These are phyloP conservation scores for Pseudachorutes palmiensis DNA, from an alignment of 1,140 invertebrate genomes.

Conservation along the genomic window DNA sequence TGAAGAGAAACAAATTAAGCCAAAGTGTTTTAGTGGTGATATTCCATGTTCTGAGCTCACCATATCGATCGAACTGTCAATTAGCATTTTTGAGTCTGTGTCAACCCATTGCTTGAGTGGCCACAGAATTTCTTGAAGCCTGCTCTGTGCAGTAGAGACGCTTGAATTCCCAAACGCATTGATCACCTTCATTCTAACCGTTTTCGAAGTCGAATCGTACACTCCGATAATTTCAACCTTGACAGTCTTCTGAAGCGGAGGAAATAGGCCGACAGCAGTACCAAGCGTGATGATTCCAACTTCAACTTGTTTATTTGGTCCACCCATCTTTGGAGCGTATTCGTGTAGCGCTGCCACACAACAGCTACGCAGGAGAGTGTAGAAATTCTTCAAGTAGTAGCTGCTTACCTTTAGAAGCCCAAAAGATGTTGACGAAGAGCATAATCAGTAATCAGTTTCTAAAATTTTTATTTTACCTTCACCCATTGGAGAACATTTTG, in stretches of 20 bases:
- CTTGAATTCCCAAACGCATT: conserved; percentile 47
- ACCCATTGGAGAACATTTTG: conserved; percentile 81
- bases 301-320: conserved; percentile 56
- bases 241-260: conserved; percentile 43
- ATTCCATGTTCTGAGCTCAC: no score
- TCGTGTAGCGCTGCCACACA: conserved; percentile 70
- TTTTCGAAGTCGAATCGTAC: conserved; percentile 63
- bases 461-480: conserved; percentile 49
- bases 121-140: conserved; percentile 55
- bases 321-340: conserved; percentile 61
- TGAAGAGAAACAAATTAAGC: conserved; percentile 15
- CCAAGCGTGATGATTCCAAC: conserved; percentile 80
- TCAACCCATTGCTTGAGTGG: conserved; percentile 66
- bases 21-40: background rate
- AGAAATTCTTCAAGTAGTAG: conserved; percentile 65
- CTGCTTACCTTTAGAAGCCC: conserved; percentile 46
- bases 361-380: conserved; percentile 64
- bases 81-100: conserved; percentile 64
- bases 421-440: conserved; percentile 18
- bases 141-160: conserved; percentile 4
- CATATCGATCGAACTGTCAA: conserved; percentile 74
- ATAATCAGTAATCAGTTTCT: conserved; percentile 34
- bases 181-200: conserved; percentile 65
- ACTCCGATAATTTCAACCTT: conserved; percentile 81
- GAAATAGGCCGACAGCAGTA: conserved; percentile 43